Percentiles rank a stretch among this genome's conserved stretches.
Evolutionary conservation across 1,140 invertebrate species (phyloP).

Genomic region (Solenopsis invicta): DNA sequence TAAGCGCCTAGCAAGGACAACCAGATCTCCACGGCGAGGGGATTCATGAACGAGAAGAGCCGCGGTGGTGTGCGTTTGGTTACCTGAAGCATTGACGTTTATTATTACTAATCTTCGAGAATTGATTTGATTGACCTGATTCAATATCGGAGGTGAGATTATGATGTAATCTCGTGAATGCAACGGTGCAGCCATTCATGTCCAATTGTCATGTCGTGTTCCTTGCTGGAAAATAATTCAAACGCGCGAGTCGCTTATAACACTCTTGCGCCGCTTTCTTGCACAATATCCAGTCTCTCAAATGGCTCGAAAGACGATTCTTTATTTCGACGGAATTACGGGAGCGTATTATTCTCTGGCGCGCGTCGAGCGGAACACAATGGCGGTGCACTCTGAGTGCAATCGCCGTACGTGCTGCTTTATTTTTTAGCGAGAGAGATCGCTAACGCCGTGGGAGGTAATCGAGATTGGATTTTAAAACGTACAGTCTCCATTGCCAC

Average conservation of each 20-base stretch:
- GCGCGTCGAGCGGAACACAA: conserved; percentile 63
- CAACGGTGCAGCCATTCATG: background rate
- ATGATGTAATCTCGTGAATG: conserved; percentile 6
- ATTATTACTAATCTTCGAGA: conserved; percentile 53
- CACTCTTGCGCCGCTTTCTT: background rate
- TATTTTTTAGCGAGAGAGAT: conserved; percentile 53
- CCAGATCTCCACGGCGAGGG: conserved; percentile 91
- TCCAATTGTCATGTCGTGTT: background rate
- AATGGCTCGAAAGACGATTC: conserved; percentile 60
- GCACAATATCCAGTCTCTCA: conserved; percentile 26
- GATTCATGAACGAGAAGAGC: conserved; percentile 91
- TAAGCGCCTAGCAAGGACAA: conserved; percentile 90
- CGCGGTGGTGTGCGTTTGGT: conserved; percentile 88
- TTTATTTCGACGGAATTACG: conserved; percentile 68
- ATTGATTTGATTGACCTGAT: conserved; percentile 6
- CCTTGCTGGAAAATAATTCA: conserved; percentile 41
- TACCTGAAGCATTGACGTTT: conserved; percentile 85
- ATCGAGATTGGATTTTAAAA: conserved; percentile 51
- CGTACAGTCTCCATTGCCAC: background rate
- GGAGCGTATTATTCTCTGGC: conserved; percentile 63
- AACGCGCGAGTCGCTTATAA: conserved; percentile 6
- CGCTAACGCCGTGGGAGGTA: conserved; percentile 24
- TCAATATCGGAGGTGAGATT: background rate
- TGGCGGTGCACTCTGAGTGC: conserved; percentile 32
- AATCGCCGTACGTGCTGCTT: conserved; percentile 56